phyloP scores from a whole-genome alignment of 2,888 invertebrate species.

The Drosophila ustulata region DNA sequence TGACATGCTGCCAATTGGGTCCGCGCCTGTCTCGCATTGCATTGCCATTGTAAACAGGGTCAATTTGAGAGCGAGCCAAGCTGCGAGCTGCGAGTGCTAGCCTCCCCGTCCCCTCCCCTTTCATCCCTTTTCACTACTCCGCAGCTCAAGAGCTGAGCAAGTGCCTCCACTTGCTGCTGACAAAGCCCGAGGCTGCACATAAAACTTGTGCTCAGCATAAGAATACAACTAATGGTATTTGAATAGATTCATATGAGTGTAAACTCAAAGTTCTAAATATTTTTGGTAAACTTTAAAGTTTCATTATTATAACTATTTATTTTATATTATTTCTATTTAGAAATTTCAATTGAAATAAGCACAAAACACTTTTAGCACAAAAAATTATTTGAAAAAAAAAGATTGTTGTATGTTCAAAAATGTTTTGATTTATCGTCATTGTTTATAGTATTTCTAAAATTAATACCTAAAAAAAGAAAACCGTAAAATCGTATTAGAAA shows the following conservation, averaged over 20 bases:
- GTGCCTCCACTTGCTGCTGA: constrained; percentile 1
- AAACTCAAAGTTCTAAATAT: neutral
- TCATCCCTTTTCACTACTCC: neutral
- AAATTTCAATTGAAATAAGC: too few species aligned
- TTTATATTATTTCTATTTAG: too few species aligned
- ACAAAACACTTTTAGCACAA: too few species aligned
- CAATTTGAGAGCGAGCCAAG: constrained; percentile 51
- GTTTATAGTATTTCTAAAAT: too few species aligned
- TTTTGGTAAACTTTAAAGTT: too few species aligned
- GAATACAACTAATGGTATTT: neutral
- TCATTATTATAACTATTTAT: too few species aligned
- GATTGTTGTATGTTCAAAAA: too few species aligned
- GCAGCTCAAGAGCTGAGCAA: neutral
- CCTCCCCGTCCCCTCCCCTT: neutral
- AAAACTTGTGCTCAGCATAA: neutral
- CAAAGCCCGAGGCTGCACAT: neutral
- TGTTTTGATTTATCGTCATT: too few species aligned
- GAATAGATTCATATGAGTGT: neutral
- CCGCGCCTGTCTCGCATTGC: constrained; percentile 39
- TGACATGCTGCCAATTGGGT: constrained; percentile 72
- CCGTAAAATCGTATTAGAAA: too few species aligned
- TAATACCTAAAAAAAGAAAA: too few species aligned
- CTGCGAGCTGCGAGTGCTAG: neutral
- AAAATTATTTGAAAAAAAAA: too few species aligned
- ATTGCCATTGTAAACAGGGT: constrained; percentile 61